Evolutionary conservation across 1,140 invertebrate genomes (phyloP).

Genomic region (Drosophila ananassae): DNA sequence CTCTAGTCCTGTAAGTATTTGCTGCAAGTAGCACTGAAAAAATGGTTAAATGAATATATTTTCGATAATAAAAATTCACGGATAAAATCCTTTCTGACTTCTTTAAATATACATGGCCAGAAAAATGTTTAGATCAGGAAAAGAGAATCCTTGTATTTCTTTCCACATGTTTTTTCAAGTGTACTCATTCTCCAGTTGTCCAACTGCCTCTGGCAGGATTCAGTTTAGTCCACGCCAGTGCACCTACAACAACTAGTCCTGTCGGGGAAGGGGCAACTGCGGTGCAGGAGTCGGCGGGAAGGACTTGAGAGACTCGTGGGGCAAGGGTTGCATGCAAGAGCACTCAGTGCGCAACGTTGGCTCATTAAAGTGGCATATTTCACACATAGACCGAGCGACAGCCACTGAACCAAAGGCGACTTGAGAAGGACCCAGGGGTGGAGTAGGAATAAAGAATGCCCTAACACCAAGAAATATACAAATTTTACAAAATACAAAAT

Average conservation of each 20-base stretch:
- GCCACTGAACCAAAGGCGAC: constrained; percentile 54
- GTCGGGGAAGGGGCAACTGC: constrained; percentile 5
- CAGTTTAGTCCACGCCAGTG: constrained; percentile 76
- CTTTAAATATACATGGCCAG: no score
- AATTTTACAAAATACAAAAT: neutral
- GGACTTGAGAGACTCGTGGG: constrained; percentile 11
- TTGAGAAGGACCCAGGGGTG: neutral
- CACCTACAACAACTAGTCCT: constrained; percentile 68
- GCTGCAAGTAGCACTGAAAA: constrained; percentile 7
- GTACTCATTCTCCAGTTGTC: constrained; percentile 14
- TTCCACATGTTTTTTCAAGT: neutral
- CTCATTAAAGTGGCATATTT: constrained; percentile 82
- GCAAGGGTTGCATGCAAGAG: constrained; percentile 44
- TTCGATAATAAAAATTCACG: no score
- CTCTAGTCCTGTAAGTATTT: constrained; percentile 30
- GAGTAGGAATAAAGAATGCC: neutral
- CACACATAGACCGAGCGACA: constrained; percentile 70
- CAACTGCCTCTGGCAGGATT: constrained; percentile 50
- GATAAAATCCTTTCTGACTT: no score
- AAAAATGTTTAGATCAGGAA: no score
- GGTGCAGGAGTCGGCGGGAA: constrained; percentile 4
- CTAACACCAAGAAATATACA: neutral
- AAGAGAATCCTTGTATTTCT: no score
- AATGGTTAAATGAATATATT: neutral
- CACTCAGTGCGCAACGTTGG: constrained; percentile 76